These are phyloP conservation scores for Onthophagus sagittarius DNA, from an alignment of 2,888 invertebrate genomes.

Conservation along the genomic window DNA sequence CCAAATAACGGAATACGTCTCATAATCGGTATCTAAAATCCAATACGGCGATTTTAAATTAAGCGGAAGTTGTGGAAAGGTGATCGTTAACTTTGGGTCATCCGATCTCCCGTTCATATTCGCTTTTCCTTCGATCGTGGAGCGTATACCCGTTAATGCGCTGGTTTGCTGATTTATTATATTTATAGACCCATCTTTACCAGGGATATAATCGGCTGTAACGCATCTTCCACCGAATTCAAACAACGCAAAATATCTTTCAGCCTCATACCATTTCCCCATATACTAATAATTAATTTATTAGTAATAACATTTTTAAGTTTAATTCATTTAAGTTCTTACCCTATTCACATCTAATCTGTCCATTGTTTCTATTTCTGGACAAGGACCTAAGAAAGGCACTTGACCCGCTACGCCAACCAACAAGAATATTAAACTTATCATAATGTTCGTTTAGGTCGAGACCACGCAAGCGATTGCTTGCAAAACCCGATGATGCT, in stretches of 20 bases:
- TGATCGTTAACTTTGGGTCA: constrained; percentile 59
- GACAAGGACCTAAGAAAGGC: constrained; percentile 71
- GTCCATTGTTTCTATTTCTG: constrained; percentile 68
- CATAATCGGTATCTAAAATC: constrained; percentile 64
- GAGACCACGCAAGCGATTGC: not conserved
- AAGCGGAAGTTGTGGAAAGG: constrained; percentile 58
- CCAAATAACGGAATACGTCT: constrained; percentile 59
- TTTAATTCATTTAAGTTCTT: constrained; percentile 2
- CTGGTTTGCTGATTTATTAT: constrained; percentile 49
- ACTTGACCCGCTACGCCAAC: constrained; percentile 52
- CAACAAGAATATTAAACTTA: constrained; percentile 10
- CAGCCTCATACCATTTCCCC: constrained; percentile 75
- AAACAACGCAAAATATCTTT: constrained; percentile 72
- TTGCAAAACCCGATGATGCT: constrained; percentile 3
- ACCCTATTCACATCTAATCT: constrained; percentile 62
- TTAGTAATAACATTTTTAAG: not conserved
- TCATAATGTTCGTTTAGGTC: not conserved
- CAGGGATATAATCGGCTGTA: constrained; percentile 60
- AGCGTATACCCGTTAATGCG: constrained; percentile 51
- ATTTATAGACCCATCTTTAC: constrained; percentile 47
- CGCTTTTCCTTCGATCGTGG: constrained; percentile 58
- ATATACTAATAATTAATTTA: constrained; percentile 36
- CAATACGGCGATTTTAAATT: constrained; percentile 57
- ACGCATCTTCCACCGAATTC: constrained; percentile 72
- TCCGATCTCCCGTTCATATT: constrained; percentile 51